Evolutionary conservation across 2,113 vertebrate genomes (phyloP), one percentile per base, ranked within the genome.

Genomic region (Peromyscus californicus): DNA sequence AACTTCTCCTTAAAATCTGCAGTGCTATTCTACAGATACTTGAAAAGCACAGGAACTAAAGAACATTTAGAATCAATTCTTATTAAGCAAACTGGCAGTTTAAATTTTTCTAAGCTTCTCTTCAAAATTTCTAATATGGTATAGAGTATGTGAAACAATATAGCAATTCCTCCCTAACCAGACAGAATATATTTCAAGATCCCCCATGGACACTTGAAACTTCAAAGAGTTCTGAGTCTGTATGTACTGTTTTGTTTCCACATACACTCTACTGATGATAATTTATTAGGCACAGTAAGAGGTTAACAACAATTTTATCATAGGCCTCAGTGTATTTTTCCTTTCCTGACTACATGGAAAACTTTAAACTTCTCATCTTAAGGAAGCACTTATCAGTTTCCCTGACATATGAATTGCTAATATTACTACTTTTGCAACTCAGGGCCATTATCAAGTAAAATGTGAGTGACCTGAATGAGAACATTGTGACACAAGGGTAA

Each of bases 61-160:
- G 59, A 82, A 82, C 54, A 79, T 13, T 88, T 93, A 74, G 33
- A 79, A 10, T 61, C 70, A n/a, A 86, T 79, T 67, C 89, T 54
- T 93, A 93, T 59, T 95, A 95, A 89, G 36, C 29, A 93, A 51
- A 70, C 0, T 84, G 48, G 22, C 16, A 91, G 94, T 79, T 96
- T 57, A 24, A 94, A 70, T 54, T 21, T 45, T 54, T 86, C 24
- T 96, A 82, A 82, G 63, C 1, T 91, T 89, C 26, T 39, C 33
- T 92, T 94, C 74, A 93, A 59, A 48, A 88, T 96, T 90, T 19
- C 74, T 75, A 92, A 93, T 92, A 57, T 0, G 19, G 5, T 51
- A 92, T 59, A 93, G 36, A 89, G 96, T 94, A 75, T 78, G 7
- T 90, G 90, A 80, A 93, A 78, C 17, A 16, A 86, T 17, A 51